Base-by-base conservation (phyloP, 2,888 invertebrate genomes). In the Orgyia antiqua region DNA sequence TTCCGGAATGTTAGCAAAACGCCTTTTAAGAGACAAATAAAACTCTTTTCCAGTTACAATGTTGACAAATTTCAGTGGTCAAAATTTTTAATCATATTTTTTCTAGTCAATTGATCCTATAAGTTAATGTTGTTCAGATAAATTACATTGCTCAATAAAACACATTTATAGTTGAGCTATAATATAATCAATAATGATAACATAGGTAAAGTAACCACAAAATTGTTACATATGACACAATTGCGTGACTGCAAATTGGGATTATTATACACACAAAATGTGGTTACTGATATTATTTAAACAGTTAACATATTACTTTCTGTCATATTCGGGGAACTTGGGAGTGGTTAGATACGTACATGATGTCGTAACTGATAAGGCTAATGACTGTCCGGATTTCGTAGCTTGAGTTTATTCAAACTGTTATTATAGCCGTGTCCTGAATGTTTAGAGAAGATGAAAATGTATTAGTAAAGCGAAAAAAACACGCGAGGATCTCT, bases 351-450 rank as follows among this genome's bases (percentile, higher is more conserved):
- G 58, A 68, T 62, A 59, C 49, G 43, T 43, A 58, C 46, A 54
- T 54, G 56, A 55, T 50, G 50, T 58, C 58, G 53, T 56, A 54
- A 51, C 57, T 57, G 68, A 72, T 73, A 70, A 68, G 59, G 55
- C 51, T 68, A 69, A 67, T 59, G 64, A 63, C 68, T 63, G 57
- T 68, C 62, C 56, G 61, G 56, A 66, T 69, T 64, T 60, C 64
- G 43, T 56, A 52, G 27, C 42, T 45, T 46, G 49, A 45, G 45
- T 33, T 44, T 53, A 55, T 61, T 57, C 53, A 59, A 60, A n/a
- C 53, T 60, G 60, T 63, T 54, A 54, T 43, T 43, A 42, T 33
- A 45, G 49, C 58, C 59, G 64, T 58, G 57, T 40, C 36, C 35
- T 45, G 44, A 8, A 20, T 20, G 18, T 18, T 8, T 3, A 6